Evolutionary conservation across 1,140 invertebrate genomes (phyloP), one percentile per base, ranked within the genome.

Genomic region (Ditylenchus dipsaci): DNA sequence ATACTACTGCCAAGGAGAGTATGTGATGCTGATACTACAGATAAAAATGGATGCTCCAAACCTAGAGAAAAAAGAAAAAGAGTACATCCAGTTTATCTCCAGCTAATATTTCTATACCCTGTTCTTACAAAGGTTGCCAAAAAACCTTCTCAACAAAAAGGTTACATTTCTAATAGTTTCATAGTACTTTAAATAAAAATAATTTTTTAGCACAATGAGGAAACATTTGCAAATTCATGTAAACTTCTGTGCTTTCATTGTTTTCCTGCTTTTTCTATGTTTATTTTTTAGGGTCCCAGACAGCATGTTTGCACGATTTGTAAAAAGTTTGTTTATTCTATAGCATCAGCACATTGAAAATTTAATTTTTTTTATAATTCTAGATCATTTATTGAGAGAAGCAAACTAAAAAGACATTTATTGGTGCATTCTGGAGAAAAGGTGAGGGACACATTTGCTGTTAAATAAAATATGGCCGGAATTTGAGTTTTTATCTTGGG

Each of bases 361-460:
- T 38, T n/a, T n/a, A n/a, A n/a, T n/a, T n/a, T n/a, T n/a, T n/a
- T n/a, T n/a, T n/a, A n/a, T n/a, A n/a, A n/a, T n/a, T n/a, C n/a
- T 53, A 53, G 71, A 8, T 71, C 69, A 11, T 71, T 71, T 64
- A 73, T 71, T 27, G 69, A 71, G 17, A 71, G 69, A n/a, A 74
- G 71, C 21, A 71, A 71, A 63, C 60, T 71, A 9, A 71, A 71
- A 43, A 49, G 69, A 38, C 69, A 71, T 42, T 57, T 63, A 47
- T 38, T 71, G 17, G 69, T 71, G 11, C 69, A 71, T 63, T 72
- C 69, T 0, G 69, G 69, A 0, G 69, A 71, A 26, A 71, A 73
- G 49, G 49, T 53, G 15, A 17, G 43, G n/a, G n/a, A n/a, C n/a
- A n/a, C n/a, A n/a, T n/a, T n/a, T n/a, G n/a, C n/a, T n/a, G n/a